These are phyloP conservation scores for Schrankia costaestrigalis DNA, from an alignment of 2,888 invertebrate genomes.

Conservation along the genomic window DNA sequence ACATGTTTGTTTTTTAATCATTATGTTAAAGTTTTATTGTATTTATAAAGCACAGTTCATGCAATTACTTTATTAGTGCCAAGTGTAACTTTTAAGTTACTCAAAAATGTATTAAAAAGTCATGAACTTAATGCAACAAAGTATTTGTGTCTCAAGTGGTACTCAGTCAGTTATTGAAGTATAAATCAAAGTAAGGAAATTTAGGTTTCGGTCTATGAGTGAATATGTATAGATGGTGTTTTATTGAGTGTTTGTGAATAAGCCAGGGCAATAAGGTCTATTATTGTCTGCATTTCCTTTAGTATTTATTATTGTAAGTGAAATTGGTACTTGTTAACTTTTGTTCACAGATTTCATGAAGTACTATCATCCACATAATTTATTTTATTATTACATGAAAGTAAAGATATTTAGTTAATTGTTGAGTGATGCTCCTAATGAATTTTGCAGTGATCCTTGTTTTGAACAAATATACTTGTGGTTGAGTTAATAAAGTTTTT, in stretches of 20 bases:
- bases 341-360: slow-evolving; percentile 26
- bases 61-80: too few species aligned
- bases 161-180: too few species aligned
- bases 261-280: slow-evolving; percentile 9
- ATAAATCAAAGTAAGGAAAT: too few species aligned
- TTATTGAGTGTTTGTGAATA: slow-evolving; percentile 2
- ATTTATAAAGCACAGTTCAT: too few species aligned
- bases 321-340: slow-evolving; percentile 45
- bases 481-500: slow-evolving; percentile 47
- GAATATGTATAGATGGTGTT: slow-evolving; percentile 10
- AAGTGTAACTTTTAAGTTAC: too few species aligned
- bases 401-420: slow-evolving; percentile 31
- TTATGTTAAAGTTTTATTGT: too few species aligned
- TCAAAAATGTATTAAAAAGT: too few species aligned
- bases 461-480: slow-evolving; percentile 62
- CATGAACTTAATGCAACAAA: too few species aligned
- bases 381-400: slow-evolving; percentile 16
- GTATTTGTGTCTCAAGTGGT: too few species aligned
- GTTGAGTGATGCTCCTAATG: slow-evolving; percentile 33
- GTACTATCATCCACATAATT: slow-evolving; percentile 18
- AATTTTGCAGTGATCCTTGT: slow-evolving; percentile 45
- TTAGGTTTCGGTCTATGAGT: too few species aligned
- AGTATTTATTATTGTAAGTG: slow-evolving; percentile 33
- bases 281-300: slow-evolving; percentile 28
- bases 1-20: too few species aligned